Evolutionary conservation across 2,888 invertebrate species (phyloP).

Genomic region (Noctua janthina): DNA sequence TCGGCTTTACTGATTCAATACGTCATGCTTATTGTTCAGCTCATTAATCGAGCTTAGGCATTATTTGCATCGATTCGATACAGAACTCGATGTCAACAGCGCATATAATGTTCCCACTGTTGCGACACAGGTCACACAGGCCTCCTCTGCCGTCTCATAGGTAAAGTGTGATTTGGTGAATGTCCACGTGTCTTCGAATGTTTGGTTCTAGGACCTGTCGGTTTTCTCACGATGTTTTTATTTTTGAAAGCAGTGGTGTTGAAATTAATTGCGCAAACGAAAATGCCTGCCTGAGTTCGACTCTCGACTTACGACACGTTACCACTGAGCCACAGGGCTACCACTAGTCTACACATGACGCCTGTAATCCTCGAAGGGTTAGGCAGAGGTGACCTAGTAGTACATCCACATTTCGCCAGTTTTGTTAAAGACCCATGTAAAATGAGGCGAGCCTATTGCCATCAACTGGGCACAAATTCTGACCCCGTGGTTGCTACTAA

Average conservation of each 20-base stretch:
- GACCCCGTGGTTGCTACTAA: not conserved
- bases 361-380: not conserved
- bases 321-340: not conserved
- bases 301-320: not conserved
- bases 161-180: not conserved
- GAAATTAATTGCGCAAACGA: not conserved
- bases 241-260: not conserved
- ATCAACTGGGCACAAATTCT: not conserved
- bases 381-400: not conserved
- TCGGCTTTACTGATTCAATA: conserved; percentile 6
- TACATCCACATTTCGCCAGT: not conserved
- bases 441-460: not conserved
- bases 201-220: not conserved
- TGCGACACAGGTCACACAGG: not conserved
- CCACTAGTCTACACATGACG: not conserved
- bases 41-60: not conserved
- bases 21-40: conserved; percentile 1
- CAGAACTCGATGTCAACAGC: not conserved
- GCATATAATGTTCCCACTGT: not conserved
- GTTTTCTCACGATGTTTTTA: not conserved
- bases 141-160: not conserved
- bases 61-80: not conserved
- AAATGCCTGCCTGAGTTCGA: not conserved
- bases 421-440: too few species aligned
- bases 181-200: not conserved